Percentiles rank a stretch among this genome's conserved stretches.
phyloP scores from a whole-genome alignment of 2,888 invertebrate genomes.

The Tribolium freemani region DNA sequence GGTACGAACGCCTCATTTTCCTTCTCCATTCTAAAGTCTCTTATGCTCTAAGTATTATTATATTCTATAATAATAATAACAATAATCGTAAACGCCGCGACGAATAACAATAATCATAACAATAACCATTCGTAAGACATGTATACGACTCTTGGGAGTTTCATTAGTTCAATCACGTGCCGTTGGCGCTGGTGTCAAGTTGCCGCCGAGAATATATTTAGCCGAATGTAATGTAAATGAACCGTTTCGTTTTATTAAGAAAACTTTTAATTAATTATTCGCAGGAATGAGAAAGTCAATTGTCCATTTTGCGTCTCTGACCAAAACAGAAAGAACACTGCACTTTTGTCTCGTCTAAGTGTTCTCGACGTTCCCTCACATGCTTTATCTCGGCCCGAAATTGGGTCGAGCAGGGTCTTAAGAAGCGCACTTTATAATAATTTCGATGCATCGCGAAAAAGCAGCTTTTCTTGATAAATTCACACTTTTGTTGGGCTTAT shows the following conservation, averaged over 20 bases:
- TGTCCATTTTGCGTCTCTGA: neutral
- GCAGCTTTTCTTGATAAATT: neutral
- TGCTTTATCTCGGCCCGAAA: neutral
- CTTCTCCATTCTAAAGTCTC: conserved; percentile 30
- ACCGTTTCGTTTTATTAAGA: conserved; percentile 49
- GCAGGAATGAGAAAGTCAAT: neutral
- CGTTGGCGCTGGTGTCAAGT: conserved; percentile 51
- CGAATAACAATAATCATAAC: conserved; percentile 67
- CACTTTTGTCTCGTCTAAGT: neutral
- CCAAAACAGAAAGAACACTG: conserved; percentile 1
- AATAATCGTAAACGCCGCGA: conserved; percentile 62
- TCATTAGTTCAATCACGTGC: conserved; percentile 65
- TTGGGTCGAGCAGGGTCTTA: neutral
- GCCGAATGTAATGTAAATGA: conserved; percentile 51
- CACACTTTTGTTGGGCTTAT: neutral
- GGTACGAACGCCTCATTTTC: conserved; percentile 29
- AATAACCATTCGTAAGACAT: conserved; percentile 65
- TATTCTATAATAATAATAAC: conserved; percentile 60
- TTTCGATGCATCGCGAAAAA: neutral
- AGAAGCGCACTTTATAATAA: neutral
- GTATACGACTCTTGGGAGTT: conserved; percentile 63
- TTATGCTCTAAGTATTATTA: conserved; percentile 55
- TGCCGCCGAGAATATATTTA: conserved; percentile 49
- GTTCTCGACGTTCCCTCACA: neutral
- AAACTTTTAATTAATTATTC: conserved; percentile 49